Evolutionary conservation across 2,888 invertebrate genomes (phyloP), one percentile per base, ranked within the genome.

Genomic region (Pyralis farinalis): DNA sequence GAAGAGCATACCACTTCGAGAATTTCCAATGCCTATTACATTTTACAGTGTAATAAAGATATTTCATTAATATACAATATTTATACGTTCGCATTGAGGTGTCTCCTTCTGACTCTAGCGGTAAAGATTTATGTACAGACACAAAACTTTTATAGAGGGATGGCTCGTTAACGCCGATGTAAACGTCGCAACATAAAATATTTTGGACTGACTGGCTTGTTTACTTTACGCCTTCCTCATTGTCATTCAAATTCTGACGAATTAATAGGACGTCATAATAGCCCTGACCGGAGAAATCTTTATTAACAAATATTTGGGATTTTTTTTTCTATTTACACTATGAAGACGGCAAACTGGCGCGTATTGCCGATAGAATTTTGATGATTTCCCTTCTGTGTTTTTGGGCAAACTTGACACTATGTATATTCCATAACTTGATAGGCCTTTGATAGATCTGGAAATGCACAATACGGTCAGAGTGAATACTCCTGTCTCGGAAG

Each of bases 141-240:
- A 78, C 75, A 81, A 82, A 72, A 74, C 67, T 76, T 87, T 86
- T 86, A 84, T 84, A 68, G 79, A 57, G 68, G 74, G 67, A 57
- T 62, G 58, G 55, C 78, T 88, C 86, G 86, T 88, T 88, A 88
- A 86, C 87, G 83, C 87, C 70, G 66, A 62, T 81, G 86, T 88
- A 75, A 84, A 82, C 57, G 82, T 80, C 77, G 49, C 47, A 50
- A 51, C 57, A 68, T 83, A 73, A 84, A 77, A 85, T 85, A 80
- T 80, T 65, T 71, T 56, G 53, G 60, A 63, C 56, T 53, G 53
- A 55, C 51, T 56, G 49, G 55, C 61, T 61, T 80, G 71, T 83
- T 77, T 79, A 53, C 73, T 72, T 73, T 66, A 68, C 62, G 65
- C 51, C 55, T 52, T 40, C 50, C 51, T 60, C 60, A 72, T 83